Evolutionary conservation across 2,888 invertebrate species (phyloP).

Genomic region (Cerastis leucographa): DNA sequence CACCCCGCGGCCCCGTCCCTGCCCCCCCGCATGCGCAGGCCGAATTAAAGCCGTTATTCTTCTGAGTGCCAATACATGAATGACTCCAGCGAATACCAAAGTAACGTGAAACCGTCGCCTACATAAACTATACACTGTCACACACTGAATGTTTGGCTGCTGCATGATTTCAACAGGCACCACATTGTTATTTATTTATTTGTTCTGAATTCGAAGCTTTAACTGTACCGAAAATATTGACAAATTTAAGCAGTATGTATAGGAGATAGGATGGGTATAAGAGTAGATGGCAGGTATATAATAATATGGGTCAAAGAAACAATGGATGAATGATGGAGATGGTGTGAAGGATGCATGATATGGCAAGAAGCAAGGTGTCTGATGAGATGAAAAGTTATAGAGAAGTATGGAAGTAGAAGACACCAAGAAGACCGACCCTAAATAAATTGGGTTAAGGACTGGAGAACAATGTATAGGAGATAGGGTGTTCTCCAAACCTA

Average conservation of each 20-base stretch:
- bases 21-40: constrained; percentile 81
- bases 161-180: constrained; percentile 58
- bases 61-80: constrained; percentile 75
- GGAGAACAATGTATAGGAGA: neutral
- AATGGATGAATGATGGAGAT: too few relatives aligned
- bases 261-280: too few relatives aligned
- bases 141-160: constrained; percentile 40
- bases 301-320: too few relatives aligned
- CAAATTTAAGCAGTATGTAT: neutral
- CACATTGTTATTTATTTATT: neutral
- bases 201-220: neutral
- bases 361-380: too few relatives aligned
- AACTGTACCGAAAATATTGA: neutral
- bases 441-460: too few relatives aligned
- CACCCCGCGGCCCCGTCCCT: constrained; percentile 72
- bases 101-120: constrained; percentile 62
- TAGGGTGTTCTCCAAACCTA: neutral
- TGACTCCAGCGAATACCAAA: constrained; percentile 71
- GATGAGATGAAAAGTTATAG: too few relatives aligned
- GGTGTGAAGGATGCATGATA: too few relatives aligned
- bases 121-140: constrained; percentile 42
- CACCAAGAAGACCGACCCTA: too few relatives aligned
- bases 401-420: too few relatives aligned
- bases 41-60: constrained; percentile 71
- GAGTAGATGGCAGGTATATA: too few relatives aligned